A percentile compares a stretch with the other conserved stretches of the same genome.
phyloP scores from a whole-genome alignment of 2,113 vertebrate genomes.

The Rhinopomastus cyanomelas region DNA sequence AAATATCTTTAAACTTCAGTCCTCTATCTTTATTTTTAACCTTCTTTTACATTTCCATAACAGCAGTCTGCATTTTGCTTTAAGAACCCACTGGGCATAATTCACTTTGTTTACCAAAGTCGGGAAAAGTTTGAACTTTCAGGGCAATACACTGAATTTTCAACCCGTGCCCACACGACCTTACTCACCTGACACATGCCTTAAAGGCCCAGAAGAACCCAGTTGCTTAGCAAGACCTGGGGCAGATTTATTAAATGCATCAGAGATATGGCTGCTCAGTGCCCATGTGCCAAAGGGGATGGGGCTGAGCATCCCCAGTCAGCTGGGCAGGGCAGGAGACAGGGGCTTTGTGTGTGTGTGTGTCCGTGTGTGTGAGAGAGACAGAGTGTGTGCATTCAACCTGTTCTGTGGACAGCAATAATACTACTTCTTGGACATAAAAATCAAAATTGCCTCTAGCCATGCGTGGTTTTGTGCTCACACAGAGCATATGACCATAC shows the following conservation, averaged over 20 bases:
- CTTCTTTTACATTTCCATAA: not conserved
- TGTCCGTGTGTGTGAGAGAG: not conserved
- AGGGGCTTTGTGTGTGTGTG: not conserved
- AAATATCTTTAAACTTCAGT: slow-evolving; percentile 43
- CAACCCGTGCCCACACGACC: not conserved
- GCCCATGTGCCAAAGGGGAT: not conserved
- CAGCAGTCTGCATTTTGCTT: slow-evolving; percentile 30
- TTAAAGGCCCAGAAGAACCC: not conserved
- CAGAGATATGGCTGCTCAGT: not conserved
- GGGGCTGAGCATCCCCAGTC: not conserved
- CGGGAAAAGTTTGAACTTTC: slow-evolving; percentile 8
- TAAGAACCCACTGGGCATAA: slow-evolving; percentile 19
- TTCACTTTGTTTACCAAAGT: not conserved
- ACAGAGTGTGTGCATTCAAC: not conserved
- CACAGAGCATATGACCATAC: not conserved
- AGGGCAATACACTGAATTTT: not conserved
- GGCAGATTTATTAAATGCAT: not conserved
- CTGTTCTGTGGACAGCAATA: not conserved
- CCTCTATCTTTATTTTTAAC: slow-evolving; percentile 30
- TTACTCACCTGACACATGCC: not conserved
- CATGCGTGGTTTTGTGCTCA: not conserved
- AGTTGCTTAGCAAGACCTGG: not conserved
- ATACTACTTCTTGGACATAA: not conserved
- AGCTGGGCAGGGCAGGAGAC: not conserved
- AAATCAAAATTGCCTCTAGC: not conserved